A percentile compares a stretch with the other conserved stretches of the same genome.
Evolutionary conservation across 2,113 vertebrate genomes (phyloP).

Genomic region (Pygoscelis adeliae): DNA sequence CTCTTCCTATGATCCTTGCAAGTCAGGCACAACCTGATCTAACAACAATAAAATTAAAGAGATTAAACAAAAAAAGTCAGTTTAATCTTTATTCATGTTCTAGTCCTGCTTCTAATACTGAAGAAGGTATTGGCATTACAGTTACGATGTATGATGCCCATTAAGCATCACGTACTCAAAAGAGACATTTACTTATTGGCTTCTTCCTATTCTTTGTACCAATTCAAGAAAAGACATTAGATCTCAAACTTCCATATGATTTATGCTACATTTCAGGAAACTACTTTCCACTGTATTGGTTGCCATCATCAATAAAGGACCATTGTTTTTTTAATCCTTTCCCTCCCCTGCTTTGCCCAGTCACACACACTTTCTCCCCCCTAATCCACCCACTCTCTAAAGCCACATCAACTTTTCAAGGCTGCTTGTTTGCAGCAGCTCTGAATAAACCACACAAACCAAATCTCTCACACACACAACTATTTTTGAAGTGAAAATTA

Average conservation of each 20-base stretch:
- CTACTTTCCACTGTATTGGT: background rate
- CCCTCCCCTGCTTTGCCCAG: background rate
- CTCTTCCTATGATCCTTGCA: background rate
- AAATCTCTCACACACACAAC: background rate
- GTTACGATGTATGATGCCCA: background rate
- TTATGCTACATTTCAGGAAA: background rate
- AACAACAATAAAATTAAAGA: background rate
- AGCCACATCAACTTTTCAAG: background rate
- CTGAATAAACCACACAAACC: background rate
- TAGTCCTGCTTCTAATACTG: background rate
- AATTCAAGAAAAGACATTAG: background rate
- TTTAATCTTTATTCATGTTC: background rate
- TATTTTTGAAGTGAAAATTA: slow-evolving; percentile 36
- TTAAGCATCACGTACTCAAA: background rate
- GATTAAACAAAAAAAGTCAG: background rate
- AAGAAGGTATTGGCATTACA: background rate
- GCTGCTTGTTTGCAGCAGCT: background rate
- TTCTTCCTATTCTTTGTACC: background rate
- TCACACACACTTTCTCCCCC: background rate
- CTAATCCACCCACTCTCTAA: slow-evolving; percentile 3
- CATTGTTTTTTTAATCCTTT: slow-evolving; percentile 38
- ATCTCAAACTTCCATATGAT: background rate
- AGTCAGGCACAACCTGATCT: background rate
- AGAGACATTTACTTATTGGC: background rate
- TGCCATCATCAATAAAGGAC: background rate